phyloP scores from a whole-genome alignment of 1,140 invertebrate genomes.

The Zaprionus gabonicus region DNA sequence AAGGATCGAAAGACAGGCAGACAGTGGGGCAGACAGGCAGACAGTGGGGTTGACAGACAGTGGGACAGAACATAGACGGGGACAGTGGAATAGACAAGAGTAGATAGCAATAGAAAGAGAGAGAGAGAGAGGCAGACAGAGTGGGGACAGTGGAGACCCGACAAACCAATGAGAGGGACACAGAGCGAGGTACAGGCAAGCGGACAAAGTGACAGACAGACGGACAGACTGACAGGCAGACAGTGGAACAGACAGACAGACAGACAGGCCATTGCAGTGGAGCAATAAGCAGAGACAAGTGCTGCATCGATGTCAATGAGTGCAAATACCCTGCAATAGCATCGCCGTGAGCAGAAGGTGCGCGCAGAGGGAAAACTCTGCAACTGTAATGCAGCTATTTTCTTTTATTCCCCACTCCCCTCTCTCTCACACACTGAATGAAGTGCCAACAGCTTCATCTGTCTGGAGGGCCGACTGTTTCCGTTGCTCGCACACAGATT shows the following conservation, averaged over 20 bases:
- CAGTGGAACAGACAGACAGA: background rate
- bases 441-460: slow-evolving; percentile 39
- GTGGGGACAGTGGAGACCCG: background rate
- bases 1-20: slow-evolving; percentile 3
- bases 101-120: background rate
- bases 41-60: background rate
- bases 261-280: background rate
- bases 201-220: background rate
- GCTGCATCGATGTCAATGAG: slow-evolving; percentile 46
- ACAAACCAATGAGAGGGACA: background rate
- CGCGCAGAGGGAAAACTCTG: slow-evolving; percentile 13
- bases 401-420: slow-evolving; percentile 29
- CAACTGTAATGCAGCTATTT: slow-evolving; percentile 34
- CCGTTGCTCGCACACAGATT: slow-evolving; percentile 16
- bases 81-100: background rate
- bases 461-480: slow-evolving; percentile 11
- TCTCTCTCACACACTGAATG: slow-evolving; percentile 9
- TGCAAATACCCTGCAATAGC: slow-evolving; percentile 12
- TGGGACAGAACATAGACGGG: no score
- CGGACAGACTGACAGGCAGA: background rate
- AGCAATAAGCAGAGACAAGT: slow-evolving; percentile 44
- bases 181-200: background rate
- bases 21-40: background rate
- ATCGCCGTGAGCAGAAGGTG: background rate
- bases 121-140: background rate